A percentile compares a stretch with the other conserved stretches of the same genome.
phyloP scores from a whole-genome alignment of 2,888 invertebrate species.

The Cyclophora punctaria region DNA sequence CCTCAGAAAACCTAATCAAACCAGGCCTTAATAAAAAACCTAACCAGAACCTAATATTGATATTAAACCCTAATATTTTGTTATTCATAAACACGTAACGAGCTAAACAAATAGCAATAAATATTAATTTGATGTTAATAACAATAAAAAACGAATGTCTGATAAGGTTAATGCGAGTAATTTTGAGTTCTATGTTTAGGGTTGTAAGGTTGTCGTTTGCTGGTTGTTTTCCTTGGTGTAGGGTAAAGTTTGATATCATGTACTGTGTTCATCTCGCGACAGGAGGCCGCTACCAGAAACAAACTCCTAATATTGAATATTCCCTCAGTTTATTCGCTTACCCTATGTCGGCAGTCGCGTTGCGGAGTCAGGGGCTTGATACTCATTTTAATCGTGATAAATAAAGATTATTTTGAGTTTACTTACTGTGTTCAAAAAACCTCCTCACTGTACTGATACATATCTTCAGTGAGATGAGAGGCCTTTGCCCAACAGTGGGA shows the following conservation, averaged over 20 bases:
- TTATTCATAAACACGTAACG: conserved; percentile 23
- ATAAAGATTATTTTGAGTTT: too few relatives aligned
- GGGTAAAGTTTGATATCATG: conserved; percentile 44
- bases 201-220: conserved; percentile 13
- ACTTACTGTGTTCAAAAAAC: too few relatives aligned
- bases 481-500: too few relatives aligned
- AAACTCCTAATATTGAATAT: conserved; percentile 45
- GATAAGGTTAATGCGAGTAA: neutral
- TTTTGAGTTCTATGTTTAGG: conserved; percentile 5
- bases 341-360: conserved; percentile 20
- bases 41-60: conserved; percentile 16
- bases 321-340: conserved; percentile 24
- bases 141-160: conserved; percentile 30
- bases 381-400: too few relatives aligned
- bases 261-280: conserved; percentile 52
- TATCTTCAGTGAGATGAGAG: too few relatives aligned
- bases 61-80: too few relatives aligned
- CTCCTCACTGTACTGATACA: too few relatives aligned
- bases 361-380: conserved; percentile 5
- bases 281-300: conserved; percentile 48
- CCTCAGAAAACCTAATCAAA: too few relatives aligned
- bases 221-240: conserved; percentile 9
- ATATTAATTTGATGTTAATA: conserved; percentile 58
- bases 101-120: conserved; percentile 44
- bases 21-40: too few relatives aligned